Conservation (phyloP, 1,140 invertebrate genomes). For the Drosophila mojavensis region DNA sequence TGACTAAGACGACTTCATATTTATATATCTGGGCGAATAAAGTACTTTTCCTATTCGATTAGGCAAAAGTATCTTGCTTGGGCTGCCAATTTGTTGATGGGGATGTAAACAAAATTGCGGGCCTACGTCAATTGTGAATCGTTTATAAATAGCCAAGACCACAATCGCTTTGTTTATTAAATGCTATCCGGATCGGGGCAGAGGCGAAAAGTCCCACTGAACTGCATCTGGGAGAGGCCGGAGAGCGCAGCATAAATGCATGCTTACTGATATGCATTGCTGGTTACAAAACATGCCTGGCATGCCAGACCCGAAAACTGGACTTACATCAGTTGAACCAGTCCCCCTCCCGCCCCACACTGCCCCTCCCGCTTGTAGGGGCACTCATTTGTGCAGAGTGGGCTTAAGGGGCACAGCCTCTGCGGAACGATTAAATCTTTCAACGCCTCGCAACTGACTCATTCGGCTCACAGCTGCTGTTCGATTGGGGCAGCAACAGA, state of each 20-base stretch:
- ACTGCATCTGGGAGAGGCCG: constrained; percentile 26
- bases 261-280: constrained; percentile 3
- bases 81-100: constrained; percentile 14
- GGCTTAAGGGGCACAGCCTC: constrained; percentile 36
- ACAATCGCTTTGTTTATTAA: constrained; percentile 1
- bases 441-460: constrained; percentile 75
- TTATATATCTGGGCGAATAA: constrained; percentile 11
- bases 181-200: neutral
- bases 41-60: constrained; percentile 6
- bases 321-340: constrained; percentile 37
- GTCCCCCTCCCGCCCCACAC: neutral
- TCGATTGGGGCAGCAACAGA: constrained; percentile 41
- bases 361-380: neutral
- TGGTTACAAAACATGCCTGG: constrained; percentile 24
- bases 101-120: constrained; percentile 27
- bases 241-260: neutral
- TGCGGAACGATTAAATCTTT: constrained; percentile 68
- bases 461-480: constrained; percentile 60
- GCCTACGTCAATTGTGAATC: constrained; percentile 40
- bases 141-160: constrained; percentile 27
- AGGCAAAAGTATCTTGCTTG: constrained; percentile 17
- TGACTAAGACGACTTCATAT: constrained; percentile 32
- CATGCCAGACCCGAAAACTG: constrained; percentile 57
- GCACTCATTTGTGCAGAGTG: constrained; percentile 8
- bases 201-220: neutral